These are phyloP conservation scores for Echeneis naucrates DNA, from an alignment of 2,797 vertebrate species.

Conservation along the genomic window DNA sequence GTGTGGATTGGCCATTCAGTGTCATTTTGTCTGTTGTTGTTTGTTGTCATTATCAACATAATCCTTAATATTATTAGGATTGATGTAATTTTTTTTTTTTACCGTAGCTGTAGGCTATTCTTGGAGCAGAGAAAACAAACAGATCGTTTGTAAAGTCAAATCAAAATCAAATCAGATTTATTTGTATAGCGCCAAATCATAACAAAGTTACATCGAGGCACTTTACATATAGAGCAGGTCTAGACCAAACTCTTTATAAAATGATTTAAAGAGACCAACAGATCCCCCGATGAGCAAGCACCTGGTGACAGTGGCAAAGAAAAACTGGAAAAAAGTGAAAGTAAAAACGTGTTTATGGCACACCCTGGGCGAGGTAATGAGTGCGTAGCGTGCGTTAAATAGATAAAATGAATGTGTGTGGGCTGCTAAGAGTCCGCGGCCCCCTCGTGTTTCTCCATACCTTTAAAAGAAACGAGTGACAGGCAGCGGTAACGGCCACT, in stretches of 20 bases:
- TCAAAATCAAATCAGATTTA: no score
- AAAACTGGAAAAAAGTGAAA: no score
- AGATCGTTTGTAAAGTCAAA: no score
- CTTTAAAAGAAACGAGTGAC: neutral
- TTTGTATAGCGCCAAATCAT: no score
- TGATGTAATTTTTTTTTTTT: neutral
- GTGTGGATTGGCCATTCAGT: neutral
- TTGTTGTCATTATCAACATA: neutral
- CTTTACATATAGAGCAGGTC: no score
- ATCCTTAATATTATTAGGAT: neutral
- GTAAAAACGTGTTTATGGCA: neutral
- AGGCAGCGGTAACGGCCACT: slow-evolving; percentile 1
- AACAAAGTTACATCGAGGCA: no score
- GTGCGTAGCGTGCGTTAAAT: neutral
- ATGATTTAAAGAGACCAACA: no score
- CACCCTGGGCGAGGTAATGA: neutral
- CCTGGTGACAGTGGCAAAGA: no score
- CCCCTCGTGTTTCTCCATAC: neutral
- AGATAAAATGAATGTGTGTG: neutral
- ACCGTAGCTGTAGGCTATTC: neutral
- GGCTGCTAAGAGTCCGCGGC: neutral
- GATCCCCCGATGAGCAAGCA: no score
- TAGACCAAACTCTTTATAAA: no score
- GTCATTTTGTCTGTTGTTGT: neutral
- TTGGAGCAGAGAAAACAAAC: neutral